These are phyloP conservation scores for Drosophila miranda DNA, from an alignment of 1,140 invertebrate species.

Conservation along the genomic window DNA sequence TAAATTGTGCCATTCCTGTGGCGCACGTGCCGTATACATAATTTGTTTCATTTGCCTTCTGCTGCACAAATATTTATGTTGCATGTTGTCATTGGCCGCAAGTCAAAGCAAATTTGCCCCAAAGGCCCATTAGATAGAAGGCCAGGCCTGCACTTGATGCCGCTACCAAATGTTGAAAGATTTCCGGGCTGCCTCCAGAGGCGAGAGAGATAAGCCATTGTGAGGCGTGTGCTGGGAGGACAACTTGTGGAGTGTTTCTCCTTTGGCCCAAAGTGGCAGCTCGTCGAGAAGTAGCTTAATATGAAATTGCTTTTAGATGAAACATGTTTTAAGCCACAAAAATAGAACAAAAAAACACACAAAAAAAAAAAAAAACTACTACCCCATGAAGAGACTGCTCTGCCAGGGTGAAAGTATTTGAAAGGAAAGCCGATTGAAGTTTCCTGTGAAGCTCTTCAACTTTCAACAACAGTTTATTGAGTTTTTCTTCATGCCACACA, in stretches of 20 bases:
- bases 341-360: no score
- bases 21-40: constrained; percentile 41
- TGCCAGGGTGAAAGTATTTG: no score
- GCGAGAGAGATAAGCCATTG: constrained; percentile 2
- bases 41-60: constrained; percentile 30
- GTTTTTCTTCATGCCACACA: constrained; percentile 12
- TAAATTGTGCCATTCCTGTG: constrained; percentile 31
- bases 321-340: no score
- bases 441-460: constrained; percentile 18
- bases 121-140: no score
- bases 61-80: constrained; percentile 10
- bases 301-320: no score
- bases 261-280: neutral
- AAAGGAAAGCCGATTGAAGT: constrained; percentile 29
- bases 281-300: constrained; percentile 7
- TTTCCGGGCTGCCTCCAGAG: neutral
- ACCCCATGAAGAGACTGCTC: neutral
- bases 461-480: constrained; percentile 29
- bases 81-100: neutral
- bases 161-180: no score
- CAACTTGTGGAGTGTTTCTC: constrained; percentile 29
- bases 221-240: neutral
- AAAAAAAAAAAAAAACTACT: constrained; percentile 5
- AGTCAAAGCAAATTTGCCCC: no score
- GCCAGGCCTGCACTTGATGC: no score